Base-by-base conservation (phyloP, 2,888 invertebrate species). In the Megaustenia siamemsis region DNA sequence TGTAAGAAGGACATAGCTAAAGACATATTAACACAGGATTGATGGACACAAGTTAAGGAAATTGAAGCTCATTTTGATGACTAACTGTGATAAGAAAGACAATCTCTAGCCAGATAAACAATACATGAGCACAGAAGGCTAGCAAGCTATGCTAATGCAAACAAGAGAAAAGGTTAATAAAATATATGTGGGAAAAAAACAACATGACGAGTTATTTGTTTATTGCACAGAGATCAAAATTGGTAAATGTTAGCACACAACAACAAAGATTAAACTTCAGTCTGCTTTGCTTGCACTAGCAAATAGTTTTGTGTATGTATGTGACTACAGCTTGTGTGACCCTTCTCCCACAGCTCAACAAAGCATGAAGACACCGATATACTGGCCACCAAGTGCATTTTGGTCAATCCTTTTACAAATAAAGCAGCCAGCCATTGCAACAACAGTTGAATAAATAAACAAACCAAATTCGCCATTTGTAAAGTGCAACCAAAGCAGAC, bases 221-320 rank as follows among this genome's bases (percentile, higher is more conserved):
- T 83, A 83, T 83, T 83, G 83, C 83, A 83, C 83, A 83, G 83
- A 83, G 77, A 83, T 83, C 66, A 76, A 83, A 83, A 83, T 8
- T 60, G 40, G 75, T 73, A 82, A 32, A 69, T 82, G 73, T 82
- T 82, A 76, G 76, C 76, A 76, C 68, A 76, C 40, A 83, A 69
- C 69, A 79, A 68, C 68, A 80, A 38, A 69, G n/a, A 69, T 12
- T 38, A 28, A n/a, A 69, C 35, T 43, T 43, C 15, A 40, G 38
- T 43, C 43, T 66, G 43, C 43, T 63, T 40, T 63, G 78, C 21
- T 45, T 78, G 56, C 63, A 73, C 73, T 49, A 32, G 28, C 73
- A 45, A 49, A 73, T 73, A 49, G 49, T 35, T 38, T 0, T 43
- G 45, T 3, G 10, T 69, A n/a, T n/a, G n/a, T n/a, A n/a, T n/a